phyloP scores from a whole-genome alignment of 2,113 vertebrate genomes.

The Pelodiscus sinensis region DNA sequence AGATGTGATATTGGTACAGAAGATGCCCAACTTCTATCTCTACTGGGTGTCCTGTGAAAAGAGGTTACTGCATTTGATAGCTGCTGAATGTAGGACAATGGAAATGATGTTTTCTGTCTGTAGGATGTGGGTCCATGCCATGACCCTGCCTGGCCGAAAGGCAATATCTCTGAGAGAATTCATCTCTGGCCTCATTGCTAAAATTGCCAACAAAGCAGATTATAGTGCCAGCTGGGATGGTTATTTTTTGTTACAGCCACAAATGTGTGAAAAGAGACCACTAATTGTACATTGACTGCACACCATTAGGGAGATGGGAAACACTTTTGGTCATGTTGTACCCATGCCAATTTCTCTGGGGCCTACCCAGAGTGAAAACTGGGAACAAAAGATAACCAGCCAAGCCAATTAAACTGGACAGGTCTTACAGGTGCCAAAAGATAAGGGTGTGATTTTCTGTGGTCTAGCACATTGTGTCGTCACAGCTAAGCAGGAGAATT shows the following conservation, averaged over 20 bases:
- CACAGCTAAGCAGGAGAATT: not conserved
- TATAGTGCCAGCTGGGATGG: accelerated
- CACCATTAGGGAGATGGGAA: not conserved
- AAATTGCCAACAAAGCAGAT: not conserved
- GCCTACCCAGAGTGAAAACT: not conserved
- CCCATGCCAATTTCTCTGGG: not conserved
- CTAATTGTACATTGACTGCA: not conserved
- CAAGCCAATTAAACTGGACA: not conserved
- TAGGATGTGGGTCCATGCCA: not conserved
- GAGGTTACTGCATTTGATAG: not conserved
- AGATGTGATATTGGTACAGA: not conserved
- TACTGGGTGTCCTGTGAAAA: not conserved
- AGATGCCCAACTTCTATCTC: not conserved
- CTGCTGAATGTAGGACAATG: not conserved
- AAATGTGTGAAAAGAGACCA: slow-evolving; percentile 5
- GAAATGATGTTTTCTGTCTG: not conserved
- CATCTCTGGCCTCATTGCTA: not conserved
- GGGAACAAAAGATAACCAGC: not conserved
- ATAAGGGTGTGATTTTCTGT: not conserved
- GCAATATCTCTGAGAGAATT: not conserved
- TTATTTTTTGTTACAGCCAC: slow-evolving; percentile 31
- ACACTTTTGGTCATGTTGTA: not conserved
- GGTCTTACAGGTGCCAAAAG: accelerated
- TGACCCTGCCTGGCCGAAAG: not conserved
- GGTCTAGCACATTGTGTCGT: not conserved